A percentile compares a stretch with the other conserved stretches of the same genome.
Conservation (phyloP, 92 coral and sea anemone genomes). For the Desmophyllum pertusum region DNA sequence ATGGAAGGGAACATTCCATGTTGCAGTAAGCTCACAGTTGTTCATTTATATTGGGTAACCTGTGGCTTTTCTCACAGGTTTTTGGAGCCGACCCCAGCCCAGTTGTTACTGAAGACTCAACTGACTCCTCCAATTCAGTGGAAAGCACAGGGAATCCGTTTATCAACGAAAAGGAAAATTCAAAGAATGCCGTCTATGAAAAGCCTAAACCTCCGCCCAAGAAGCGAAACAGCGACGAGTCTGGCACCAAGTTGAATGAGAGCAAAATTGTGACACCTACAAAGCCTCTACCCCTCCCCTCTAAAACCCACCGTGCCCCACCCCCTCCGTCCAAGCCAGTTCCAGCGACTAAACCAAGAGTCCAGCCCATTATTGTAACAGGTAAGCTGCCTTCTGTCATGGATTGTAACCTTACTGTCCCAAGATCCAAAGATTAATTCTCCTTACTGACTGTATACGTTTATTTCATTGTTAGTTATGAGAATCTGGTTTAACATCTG, state of each 20-base stretch:
- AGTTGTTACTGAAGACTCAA: background rate
- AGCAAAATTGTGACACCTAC: conserved; percentile 27
- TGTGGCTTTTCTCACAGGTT: conserved; percentile 10
- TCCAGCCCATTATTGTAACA: conserved; percentile 8
- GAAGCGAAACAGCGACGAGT: conserved; percentile 54
- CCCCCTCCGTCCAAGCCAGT: conserved; percentile 49
- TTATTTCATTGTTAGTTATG: background rate
- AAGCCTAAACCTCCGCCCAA: conserved; percentile 65
- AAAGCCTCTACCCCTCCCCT: conserved; percentile 39
- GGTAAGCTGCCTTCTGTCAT: conserved; percentile 7
- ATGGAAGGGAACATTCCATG: background rate
- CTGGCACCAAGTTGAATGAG: background rate
- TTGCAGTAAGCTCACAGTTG: background rate
- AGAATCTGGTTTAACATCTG: background rate
- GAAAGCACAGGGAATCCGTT: conserved; percentile 27
- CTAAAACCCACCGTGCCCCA: conserved; percentile 46
- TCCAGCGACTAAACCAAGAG: conserved; percentile 4
- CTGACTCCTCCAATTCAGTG: conserved; percentile 15
- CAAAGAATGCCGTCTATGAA: background rate
- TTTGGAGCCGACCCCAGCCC: conserved; percentile 52
- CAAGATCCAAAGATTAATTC: too few species aligned
- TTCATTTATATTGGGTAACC: background rate
- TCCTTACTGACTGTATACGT: background rate
- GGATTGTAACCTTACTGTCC: too few species aligned
- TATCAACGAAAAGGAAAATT: conserved; percentile 15